Base-by-base conservation (phyloP, 1,140 invertebrate genomes). In the Centruroides sculpturatus region DNA sequence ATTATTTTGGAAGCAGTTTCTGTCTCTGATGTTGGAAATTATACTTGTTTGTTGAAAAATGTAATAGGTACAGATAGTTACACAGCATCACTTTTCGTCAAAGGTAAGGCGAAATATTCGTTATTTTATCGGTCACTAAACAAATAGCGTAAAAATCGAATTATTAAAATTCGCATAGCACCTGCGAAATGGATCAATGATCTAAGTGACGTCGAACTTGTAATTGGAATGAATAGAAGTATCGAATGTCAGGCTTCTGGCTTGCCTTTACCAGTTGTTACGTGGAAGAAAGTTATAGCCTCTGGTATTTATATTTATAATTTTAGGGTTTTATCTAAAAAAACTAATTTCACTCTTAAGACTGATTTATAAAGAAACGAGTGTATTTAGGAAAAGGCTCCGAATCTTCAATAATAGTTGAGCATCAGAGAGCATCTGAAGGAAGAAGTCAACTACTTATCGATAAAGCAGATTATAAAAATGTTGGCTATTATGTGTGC, bases 21-120 rank as follows among this genome's bases (percentile, higher is more conserved):
- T 11, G 55, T 49, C 4, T 47, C 53, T 8, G 69, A 71, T 49
- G 63, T 65, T 12, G 71, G 67, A 12, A 69, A 69, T 59, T 72
- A 72, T 57, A 69, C 69, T 4, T 72, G 71, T 59, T 36, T 63
- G 3, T 67, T 67, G 10, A 55, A 61, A 50, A 72, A 72, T 55
- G 60, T 66, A 3, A 54, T 63, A n/a, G 69, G 69, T 11, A 35
- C 55, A 4, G 67, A 69, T 54, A 57, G 60, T 12, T 64, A 57
- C 55, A 66, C 64, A n/a, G 63, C 57, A 46, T 3, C n/a, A 47
- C 35, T 67, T 8, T 34, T 58, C 13, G 61, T 66, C 3, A 48
- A 59, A 56, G 56, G 66, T 67, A 57, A 66, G 51, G 23, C 5
- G 8, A 8, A 8, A 34, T 53, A 5, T 36, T 5, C 8, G 7